Evolutionary conservation across 2,888 invertebrate species (phyloP), one percentile per base, ranked within the genome.

Genomic region (Microctonus brassicae): DNA sequence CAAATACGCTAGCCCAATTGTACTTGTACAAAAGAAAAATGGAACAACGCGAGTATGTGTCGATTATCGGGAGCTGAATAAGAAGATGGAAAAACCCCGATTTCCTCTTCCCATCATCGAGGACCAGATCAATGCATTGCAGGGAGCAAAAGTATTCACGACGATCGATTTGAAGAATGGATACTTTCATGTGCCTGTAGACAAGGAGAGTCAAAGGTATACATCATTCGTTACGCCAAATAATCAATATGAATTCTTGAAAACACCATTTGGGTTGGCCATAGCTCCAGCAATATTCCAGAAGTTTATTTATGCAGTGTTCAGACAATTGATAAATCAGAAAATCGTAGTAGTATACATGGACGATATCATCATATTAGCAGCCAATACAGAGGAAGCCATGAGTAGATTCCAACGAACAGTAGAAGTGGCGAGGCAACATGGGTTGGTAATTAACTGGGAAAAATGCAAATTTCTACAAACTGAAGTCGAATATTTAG

Each of bases 61-160:
- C 0, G 87, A 88, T 70, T 88, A 84, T 72, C 69, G 88, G 13
- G 73, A 75, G 26, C 58, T 87, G 1, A 88, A 88, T 75, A 69
- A 73, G 17, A 80, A 82, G 72, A 81, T 85, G 0, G 72, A 77
- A 5, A 79, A 78, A 72, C 73, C 75, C 29, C 69, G 75, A 9
- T 78, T 69, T 70, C 75, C 75, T 1, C 68, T 75, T 61, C 75
- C 77, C 4, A 34, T 75, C 6, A 73, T 79, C 6, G 76, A 84
- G 10, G 83, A 84, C 52, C 80, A 80, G 64, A 33, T 86, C 1
- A 78, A 83, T 34, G 73, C 76, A 10, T 34, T 76, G n/a, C 73
- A 73, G 34, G 75, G 64, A 6, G 75, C 75, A 1, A 77, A 64
- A 36, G 57, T 75, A 10, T 77, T 70, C 55, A 70, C 29, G 3